phyloP scores from a whole-genome alignment of 2,888 invertebrate genomes.

The Lithophane leautieri region DNA sequence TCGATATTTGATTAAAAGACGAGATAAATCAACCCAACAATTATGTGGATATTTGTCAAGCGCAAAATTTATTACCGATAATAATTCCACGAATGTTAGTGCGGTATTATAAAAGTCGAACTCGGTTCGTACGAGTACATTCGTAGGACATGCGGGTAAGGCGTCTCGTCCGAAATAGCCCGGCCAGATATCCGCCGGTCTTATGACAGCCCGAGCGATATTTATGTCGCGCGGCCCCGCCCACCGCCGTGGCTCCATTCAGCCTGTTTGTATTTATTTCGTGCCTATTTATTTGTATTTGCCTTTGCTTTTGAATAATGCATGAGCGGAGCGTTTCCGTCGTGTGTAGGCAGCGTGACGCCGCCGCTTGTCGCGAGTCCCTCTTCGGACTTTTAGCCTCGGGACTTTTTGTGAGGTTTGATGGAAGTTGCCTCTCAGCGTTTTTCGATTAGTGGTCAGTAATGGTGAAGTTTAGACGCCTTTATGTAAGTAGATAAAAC shows the following conservation, averaged over 20 bases:
- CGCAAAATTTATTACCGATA: constrained; percentile 63
- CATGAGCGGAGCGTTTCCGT: constrained; percentile 89
- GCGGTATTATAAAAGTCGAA: constrained; percentile 58
- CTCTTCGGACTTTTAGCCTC: constrained; percentile 74
- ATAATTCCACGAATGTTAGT: constrained; percentile 63
- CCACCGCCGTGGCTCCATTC: constrained; percentile 89
- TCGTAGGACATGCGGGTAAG: constrained; percentile 67
- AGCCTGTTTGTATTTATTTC: constrained; percentile 90
- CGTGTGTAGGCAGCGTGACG: constrained; percentile 91
- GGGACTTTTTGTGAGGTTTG: constrained; percentile 59
- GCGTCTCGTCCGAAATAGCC: constrained; percentile 85
- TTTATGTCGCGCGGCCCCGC: constrained; percentile 89
- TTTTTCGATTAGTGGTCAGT: constrained; percentile 64
- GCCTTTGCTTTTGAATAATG: constrained; percentile 89
- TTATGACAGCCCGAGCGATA: constrained; percentile 88
- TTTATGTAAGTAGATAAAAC: constrained; percentile 46
- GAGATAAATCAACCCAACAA: constrained; percentile 64
- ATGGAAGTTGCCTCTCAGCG: constrained; percentile 67
- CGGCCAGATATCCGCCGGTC: constrained; percentile 84
- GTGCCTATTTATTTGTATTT: constrained; percentile 90
- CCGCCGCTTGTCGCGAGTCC: constrained; percentile 78
- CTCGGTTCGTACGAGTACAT: constrained; percentile 49
- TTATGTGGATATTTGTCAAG: constrained; percentile 66
- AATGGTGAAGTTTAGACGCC: constrained; percentile 44
- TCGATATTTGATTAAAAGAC: constrained; percentile 65